Conservation (phyloP, 1,140 invertebrate species). For the Papilio aristodemus region DNA sequence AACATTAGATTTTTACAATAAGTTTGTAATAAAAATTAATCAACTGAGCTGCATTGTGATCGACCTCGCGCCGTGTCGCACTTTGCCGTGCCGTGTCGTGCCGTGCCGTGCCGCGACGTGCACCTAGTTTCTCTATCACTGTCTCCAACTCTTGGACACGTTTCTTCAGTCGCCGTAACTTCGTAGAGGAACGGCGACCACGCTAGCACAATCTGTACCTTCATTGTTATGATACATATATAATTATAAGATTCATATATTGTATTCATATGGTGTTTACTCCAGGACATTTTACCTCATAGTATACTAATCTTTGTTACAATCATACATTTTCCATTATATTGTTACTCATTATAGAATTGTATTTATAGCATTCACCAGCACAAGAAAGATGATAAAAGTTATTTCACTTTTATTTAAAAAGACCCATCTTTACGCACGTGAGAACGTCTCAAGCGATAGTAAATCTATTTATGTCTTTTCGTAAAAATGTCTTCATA, state of each 20-base stretch:
- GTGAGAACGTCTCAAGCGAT: too few species aligned
- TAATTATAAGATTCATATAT: constrained; percentile 25
- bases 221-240: constrained; percentile 30
- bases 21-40: constrained; percentile 67
- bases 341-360: constrained; percentile 17
- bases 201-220: constrained; percentile 33
- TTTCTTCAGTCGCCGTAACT: constrained; percentile 50
- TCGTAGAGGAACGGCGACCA: constrained; percentile 41
- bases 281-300: constrained; percentile 25
- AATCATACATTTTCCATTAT: constrained; percentile 17
- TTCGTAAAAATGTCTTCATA: too few species aligned
- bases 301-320: not conserved
- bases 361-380: not conserved
- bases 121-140: constrained; percentile 48
- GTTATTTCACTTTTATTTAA: too few species aligned
- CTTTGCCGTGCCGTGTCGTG: not conserved
- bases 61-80: constrained; percentile 39
- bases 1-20: constrained; percentile 76
- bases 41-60: constrained; percentile 78
- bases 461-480: too few species aligned
- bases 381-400: too few species aligned
- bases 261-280: not conserved
- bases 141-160: constrained; percentile 45
- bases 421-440: too few species aligned
- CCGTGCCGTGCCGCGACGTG: constrained; percentile 35